phyloP scores from a whole-genome alignment of 92 coral and sea anemone species.

The Actinostola sp. region DNA sequence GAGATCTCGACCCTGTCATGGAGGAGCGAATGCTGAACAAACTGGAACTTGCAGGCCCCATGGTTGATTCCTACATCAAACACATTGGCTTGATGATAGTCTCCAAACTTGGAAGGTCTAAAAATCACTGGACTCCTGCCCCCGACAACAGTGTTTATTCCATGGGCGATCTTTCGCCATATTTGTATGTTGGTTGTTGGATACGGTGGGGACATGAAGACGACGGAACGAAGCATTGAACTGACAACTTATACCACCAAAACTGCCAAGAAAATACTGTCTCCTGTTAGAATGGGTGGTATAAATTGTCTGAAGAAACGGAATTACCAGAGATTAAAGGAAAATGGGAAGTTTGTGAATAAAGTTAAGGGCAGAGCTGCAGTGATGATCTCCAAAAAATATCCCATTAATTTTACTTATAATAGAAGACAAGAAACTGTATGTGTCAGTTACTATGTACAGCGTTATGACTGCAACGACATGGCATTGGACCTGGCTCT shows the following conservation, averaged over 20 bases:
- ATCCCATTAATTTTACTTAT: conserved; percentile 32
- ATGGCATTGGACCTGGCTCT: no score
- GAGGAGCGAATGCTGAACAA: conserved; percentile 52
- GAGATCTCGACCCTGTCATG: conserved; percentile 43
- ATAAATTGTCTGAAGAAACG: conserved; percentile 58
- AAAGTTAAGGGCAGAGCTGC: conserved; percentile 46
- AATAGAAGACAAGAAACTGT: no score
- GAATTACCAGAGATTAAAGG: conserved; percentile 23
- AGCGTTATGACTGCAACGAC: no score
- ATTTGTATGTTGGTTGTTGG: conserved; percentile 49
- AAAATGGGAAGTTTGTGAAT: conserved; percentile 25
- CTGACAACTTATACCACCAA: conserved; percentile 16
- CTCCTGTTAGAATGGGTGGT: conserved; percentile 48
- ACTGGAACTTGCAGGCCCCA: conserved; percentile 54
- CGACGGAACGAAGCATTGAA: conserved; percentile 14
- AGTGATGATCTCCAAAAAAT: conserved; percentile 36
- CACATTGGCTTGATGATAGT: conserved; percentile 39
- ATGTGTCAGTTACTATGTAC: no score
- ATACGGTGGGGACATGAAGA: conserved; percentile 53
- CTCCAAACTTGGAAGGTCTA: conserved; percentile 42
- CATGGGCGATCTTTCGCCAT: conserved; percentile 53
- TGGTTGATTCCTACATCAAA: conserved; percentile 50
- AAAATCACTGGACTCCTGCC: conserved; percentile 55
- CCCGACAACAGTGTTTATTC: conserved; percentile 27
- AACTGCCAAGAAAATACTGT: conserved; percentile 41